Evolutionary conservation across 2,888 invertebrate genomes (phyloP), one percentile per base, ranked within the genome.

Genomic region (Rotaria macrura): DNA sequence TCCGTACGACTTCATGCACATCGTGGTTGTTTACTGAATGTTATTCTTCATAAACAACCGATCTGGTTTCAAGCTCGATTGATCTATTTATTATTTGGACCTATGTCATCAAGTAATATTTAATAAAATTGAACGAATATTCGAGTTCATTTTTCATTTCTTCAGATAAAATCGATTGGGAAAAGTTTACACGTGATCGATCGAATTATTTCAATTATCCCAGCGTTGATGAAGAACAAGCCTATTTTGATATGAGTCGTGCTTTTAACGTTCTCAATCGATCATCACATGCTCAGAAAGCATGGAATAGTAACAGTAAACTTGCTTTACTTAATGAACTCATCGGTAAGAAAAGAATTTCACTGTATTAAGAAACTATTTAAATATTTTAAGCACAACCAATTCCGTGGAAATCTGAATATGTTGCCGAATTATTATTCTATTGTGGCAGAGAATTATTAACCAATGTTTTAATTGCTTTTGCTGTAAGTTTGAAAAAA

Each of bases 281-380:
- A 43, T 79, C 79, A 79, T 7, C 10, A n/a, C 79, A 79, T 43
- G 40, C 79, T n/a, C 40, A 79, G 43, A 79, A 79, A 43, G 25
- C n/a, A 43, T 79, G 79, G 79, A 79, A 79, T 43, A 79, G 79
- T 79, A 79, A 79, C 20, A 79, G 79, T 12, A 79, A 79, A 79
- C 43, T 79, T 25, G 79, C 79, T 43, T 25, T 79, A n/a, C 43
- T 79, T 10, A 79, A 40, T 79, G 79, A 79, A n/a, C n/a, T 79
- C 9, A 43, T 43, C 12, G 43, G 79, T 79, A 79, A 54, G 1
- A 25, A 34, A 34, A 34, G 0, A 65, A 20, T 5, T 20, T 29
- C 7, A 6, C 4, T 54, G 0, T 25, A 20, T 34, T 20, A n/a
- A 20, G 10, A 65, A 52, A 23, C 6, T 23, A 52, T 52, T 49